Conservation (phyloP, 2,797 vertebrate species). For the Intellagama lesueurii region DNA sequence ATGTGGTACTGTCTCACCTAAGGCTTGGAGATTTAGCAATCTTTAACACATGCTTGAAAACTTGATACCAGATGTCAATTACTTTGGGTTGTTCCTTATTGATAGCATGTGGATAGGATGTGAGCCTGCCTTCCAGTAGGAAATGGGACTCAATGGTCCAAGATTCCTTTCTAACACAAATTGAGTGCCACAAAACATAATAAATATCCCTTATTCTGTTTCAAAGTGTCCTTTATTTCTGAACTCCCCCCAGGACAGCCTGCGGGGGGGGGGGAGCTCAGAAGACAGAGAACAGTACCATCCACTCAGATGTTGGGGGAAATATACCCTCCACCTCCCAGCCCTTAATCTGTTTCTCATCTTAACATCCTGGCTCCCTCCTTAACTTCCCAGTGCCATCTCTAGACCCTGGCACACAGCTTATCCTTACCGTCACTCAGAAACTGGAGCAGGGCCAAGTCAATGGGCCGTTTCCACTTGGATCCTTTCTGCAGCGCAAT, state of each 20-base stretch:
- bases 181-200: not conserved
- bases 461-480: slow-evolving; percentile 93
- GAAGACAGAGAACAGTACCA: not conserved
- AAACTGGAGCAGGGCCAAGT: slow-evolving; percentile 93
- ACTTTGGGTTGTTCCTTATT: not conserved
- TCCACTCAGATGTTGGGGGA: not conserved
- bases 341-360: not conserved
- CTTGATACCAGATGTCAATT: no score
- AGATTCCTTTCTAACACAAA: not conserved
- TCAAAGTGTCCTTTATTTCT: not conserved
- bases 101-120: not conserved
- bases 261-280: no score
- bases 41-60: not conserved
- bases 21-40: not conserved
- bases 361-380: not conserved
- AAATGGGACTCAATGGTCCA: not conserved
- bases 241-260: no score
- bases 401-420: not conserved
- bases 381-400: not conserved
- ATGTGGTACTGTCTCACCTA: not conserved
- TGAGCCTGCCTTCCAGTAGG: not conserved
- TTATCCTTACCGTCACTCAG: slow-evolving; percentile 88
- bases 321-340: not conserved
- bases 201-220: not conserved
- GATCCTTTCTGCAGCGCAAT: slow-evolving; percentile 95